Percentiles rank a stretch among this genome's conserved stretches.
phyloP scores from a whole-genome alignment of 2,888 invertebrate species.

The Trissoscelio sp. region DNA sequence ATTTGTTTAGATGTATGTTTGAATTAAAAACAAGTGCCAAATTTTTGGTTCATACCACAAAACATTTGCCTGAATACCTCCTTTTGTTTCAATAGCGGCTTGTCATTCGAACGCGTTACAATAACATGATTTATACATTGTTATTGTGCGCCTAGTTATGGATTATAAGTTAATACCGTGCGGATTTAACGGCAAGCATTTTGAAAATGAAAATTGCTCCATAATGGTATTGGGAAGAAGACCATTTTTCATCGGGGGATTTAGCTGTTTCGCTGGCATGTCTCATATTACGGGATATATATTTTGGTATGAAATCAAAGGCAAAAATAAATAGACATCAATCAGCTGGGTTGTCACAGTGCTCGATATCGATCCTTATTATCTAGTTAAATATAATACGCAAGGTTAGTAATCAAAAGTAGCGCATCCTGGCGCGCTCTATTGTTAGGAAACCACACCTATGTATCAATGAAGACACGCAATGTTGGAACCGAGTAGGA shows the following conservation, averaged over 20 bases:
- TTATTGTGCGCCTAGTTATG: slow-evolving; percentile 42
- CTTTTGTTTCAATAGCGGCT: slow-evolving; percentile 11
- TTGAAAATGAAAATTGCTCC: slow-evolving; percentile 32
- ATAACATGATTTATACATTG: slow-evolving; percentile 38
- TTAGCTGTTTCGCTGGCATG: slow-evolving; percentile 10
- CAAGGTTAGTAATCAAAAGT: slow-evolving; percentile 54
- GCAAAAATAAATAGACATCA: slow-evolving; percentile 10
- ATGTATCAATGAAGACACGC: slow-evolving; percentile 63
- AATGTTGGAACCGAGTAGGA: slow-evolving; percentile 57
- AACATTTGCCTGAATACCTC: not conserved
- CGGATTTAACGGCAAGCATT: slow-evolving; percentile 25
- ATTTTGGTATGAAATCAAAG: slow-evolving; percentile 20
- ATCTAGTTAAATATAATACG: slow-evolving; percentile 44
- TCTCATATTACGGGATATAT: slow-evolving; percentile 10
- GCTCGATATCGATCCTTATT: slow-evolving; percentile 33
- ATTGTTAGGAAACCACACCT: slow-evolving; percentile 61
- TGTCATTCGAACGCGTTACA: slow-evolving; percentile 14
- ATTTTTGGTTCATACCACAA: too few relatives aligned
- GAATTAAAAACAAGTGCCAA: too few relatives aligned
- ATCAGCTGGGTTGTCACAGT: slow-evolving; percentile 30
- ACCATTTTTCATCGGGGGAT: slow-evolving; percentile 43
- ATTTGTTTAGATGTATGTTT: too few relatives aligned
- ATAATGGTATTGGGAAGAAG: slow-evolving; percentile 26
- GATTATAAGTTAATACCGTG: slow-evolving; percentile 45
- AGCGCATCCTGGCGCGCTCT: slow-evolving; percentile 43